Conservation (phyloP, 2,888 invertebrate species). For the Rambutsinella grinnellia region DNA sequence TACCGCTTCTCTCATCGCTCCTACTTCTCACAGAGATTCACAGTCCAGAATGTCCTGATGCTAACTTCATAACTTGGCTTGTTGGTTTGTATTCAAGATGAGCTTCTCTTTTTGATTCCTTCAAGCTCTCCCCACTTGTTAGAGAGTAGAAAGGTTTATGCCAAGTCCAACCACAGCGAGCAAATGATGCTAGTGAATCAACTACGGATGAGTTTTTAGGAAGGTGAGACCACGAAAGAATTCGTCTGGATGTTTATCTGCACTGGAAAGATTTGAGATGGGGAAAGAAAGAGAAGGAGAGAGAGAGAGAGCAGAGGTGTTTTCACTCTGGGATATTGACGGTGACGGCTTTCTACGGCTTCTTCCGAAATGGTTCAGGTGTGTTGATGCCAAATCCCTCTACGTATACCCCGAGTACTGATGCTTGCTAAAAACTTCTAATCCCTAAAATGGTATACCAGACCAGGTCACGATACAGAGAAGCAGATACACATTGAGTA, state of each 20-base stretch:
- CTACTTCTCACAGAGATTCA: background rate
- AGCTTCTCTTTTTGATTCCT: background rate
- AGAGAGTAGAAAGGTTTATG: no score
- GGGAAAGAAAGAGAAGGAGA: conserved; percentile 5
- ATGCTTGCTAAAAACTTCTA: no score
- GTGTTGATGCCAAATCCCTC: no score
- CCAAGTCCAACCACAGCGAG: no score
- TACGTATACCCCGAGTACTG: no score
- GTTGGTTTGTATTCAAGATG: background rate
- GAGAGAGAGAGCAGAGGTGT: background rate
- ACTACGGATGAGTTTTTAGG: background rate
- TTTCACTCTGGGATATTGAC: conserved; percentile 15
- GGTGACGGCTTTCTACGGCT: conserved; percentile 48
- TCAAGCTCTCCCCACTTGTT: conserved; percentile 1
- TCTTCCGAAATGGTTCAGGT: conserved; percentile 42
- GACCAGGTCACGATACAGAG: no score
- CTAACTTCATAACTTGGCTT: background rate
- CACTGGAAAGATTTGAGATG: background rate
- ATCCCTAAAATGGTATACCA: no score
- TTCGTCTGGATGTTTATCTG: no score
- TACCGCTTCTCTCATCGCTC: background rate
- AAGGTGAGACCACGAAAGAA: background rate
- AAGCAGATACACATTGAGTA: no score
- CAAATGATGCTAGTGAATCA: background rate
- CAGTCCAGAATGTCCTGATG: background rate